Conservation (phyloP, 2,113 vertebrate genomes). For the Ondatra zibethicus region DNA sequence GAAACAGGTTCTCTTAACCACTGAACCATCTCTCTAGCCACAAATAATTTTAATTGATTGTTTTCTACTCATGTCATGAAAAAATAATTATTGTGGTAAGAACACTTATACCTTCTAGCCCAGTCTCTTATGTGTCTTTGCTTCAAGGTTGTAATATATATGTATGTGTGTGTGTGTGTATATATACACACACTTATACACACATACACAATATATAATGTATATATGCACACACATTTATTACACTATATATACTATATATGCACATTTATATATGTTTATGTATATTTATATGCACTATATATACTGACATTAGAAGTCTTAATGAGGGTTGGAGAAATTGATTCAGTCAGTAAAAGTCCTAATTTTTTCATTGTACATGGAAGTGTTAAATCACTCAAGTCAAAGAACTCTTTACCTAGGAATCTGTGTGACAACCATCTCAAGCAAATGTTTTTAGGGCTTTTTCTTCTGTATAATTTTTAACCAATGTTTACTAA, state of each 20-base stretch:
- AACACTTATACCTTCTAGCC: background rate
- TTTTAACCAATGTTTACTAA: slow-evolving; percentile 67
- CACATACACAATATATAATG: too few relatives aligned
- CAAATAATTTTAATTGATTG: background rate
- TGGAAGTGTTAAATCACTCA: slow-evolving; percentile 57
- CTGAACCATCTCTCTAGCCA: too few relatives aligned
- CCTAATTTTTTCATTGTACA: slow-evolving; percentile 61
- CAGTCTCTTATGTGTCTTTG: slow-evolving; percentile 38
- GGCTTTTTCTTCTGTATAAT: slow-evolving; percentile 37
- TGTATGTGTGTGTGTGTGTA: too few relatives aligned
- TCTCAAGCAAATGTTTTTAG: slow-evolving; percentile 66
- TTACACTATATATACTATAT: too few relatives aligned
- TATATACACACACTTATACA: too few relatives aligned
- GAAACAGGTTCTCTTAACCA: background rate
- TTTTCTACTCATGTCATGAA: slow-evolving; percentile 21
- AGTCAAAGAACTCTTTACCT: slow-evolving; percentile 66
- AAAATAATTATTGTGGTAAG: slow-evolving; percentile 63
- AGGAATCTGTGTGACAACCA: slow-evolving; percentile 45
- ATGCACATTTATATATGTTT: too few relatives aligned
- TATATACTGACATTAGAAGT: slow-evolving; percentile 59
- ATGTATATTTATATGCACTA: background rate
- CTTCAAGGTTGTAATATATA: background rate
- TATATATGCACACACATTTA: too few relatives aligned
- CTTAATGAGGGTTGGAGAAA: background rate
- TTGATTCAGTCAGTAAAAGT: too few relatives aligned